phyloP scores from a whole-genome alignment of 2,113 vertebrate species.

The Pachyramphus minor region DNA sequence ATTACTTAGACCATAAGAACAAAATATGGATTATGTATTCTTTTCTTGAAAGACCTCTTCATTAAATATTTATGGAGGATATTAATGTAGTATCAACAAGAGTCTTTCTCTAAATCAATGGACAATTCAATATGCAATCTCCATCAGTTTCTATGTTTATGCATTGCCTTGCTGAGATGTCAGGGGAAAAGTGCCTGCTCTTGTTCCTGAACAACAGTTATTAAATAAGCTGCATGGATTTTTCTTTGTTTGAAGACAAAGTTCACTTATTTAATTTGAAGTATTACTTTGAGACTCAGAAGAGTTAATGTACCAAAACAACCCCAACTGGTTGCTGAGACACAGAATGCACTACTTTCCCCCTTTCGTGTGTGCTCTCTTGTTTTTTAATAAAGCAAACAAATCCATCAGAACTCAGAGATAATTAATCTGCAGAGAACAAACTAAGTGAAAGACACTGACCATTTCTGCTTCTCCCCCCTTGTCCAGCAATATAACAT shows the following conservation, averaged over 20 bases:
- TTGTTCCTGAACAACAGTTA: neutral
- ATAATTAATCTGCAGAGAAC: constrained; percentile 6
- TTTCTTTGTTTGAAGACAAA: neutral
- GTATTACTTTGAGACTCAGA: neutral
- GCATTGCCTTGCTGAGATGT: neutral
- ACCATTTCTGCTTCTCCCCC: neutral
- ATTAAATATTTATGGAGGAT: neutral
- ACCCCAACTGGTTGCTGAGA: neutral
- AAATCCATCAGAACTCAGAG: neutral
- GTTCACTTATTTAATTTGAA: neutral
- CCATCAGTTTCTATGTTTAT: neutral
- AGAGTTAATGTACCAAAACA: neutral
- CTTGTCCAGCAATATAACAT: neutral
- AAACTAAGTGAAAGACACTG: constrained; percentile 8
- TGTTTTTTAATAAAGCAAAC: constrained; percentile 22
- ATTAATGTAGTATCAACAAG: neutral
- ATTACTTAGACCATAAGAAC: neutral
- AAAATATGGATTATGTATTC: neutral
- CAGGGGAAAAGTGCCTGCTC: neutral
- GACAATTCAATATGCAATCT: neutral
- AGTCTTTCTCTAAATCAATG: neutral
- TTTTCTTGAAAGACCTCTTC: neutral
- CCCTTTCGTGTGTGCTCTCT: neutral
- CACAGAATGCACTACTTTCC: neutral
- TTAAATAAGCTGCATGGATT: neutral